Evolutionary conservation across 2,113 vertebrate genomes (phyloP).

Genomic region (Calypte anna): DNA sequence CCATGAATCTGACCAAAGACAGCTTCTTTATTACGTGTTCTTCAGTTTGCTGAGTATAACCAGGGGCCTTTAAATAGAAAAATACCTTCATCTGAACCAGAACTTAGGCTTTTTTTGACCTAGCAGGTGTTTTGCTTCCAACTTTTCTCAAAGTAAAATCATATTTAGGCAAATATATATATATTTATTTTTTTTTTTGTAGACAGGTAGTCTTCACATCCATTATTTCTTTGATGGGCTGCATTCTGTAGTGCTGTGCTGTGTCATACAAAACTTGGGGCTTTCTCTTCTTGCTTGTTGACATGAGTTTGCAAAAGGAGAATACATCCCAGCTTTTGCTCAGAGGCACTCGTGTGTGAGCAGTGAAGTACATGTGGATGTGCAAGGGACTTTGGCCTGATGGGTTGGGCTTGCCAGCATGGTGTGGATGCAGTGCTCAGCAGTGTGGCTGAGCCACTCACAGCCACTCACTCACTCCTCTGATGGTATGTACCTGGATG

Average conservation of each 20-base stretch:
- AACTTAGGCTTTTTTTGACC: background rate
- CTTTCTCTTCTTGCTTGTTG: background rate
- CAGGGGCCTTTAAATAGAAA: background rate
- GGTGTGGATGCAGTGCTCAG: accelerated
- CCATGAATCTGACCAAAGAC: background rate
- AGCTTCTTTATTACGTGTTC: background rate
- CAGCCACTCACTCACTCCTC: background rate
- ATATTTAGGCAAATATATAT: too few species aligned
- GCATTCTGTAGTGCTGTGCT: accelerated
- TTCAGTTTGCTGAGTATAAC: background rate
- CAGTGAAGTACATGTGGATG: background rate
- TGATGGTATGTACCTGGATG: background rate
- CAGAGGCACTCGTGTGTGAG: background rate
- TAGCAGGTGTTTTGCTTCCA: background rate
- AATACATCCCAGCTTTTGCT: background rate
- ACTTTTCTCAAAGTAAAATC: background rate
- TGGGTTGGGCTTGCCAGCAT: background rate
- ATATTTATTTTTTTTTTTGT: background rate
- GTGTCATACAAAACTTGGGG: background rate
- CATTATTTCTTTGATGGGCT: background rate
- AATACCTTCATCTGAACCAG: background rate
- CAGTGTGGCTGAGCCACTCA: accelerated
- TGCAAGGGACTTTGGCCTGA: background rate
- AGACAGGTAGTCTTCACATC: background rate
- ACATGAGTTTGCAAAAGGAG: background rate